Conservation (phyloP, 35 echinoderm and acorn worm genomes). For the Anneissia japonica region DNA sequence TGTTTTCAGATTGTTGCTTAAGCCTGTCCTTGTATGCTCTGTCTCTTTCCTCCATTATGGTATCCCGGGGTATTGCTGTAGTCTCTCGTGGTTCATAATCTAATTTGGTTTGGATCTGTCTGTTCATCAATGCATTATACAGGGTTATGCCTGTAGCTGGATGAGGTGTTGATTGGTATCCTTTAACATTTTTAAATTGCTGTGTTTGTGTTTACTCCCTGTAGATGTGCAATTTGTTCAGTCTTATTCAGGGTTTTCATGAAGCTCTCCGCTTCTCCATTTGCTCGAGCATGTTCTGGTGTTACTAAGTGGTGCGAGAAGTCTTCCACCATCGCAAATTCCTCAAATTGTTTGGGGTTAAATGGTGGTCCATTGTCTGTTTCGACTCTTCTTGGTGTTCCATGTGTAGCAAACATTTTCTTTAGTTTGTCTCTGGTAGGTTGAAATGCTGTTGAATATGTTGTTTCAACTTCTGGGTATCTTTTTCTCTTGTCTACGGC, state of each 20-base stretch:
- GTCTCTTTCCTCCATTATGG: conserved; percentile 11
- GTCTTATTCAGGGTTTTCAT: conserved; percentile 48
- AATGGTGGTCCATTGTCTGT: conserved; percentile 52
- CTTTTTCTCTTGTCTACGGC: conserved; percentile 40
- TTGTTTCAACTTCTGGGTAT: conserved; percentile 44
- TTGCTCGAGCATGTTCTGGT: conserved; percentile 45
- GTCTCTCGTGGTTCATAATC: conserved; percentile 1
- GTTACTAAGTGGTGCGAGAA: conserved; percentile 38
- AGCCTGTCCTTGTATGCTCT: conserved; percentile 39
- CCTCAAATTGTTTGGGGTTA: conserved; percentile 49
- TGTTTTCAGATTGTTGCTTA: conserved; percentile 39
- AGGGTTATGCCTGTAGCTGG: conserved; percentile 40
- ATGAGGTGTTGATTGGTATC: conserved; percentile 50
- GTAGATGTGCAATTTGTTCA: conserved; percentile 47
- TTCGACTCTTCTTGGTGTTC: conserved; percentile 39
- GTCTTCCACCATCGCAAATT: conserved; percentile 38
- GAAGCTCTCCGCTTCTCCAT: conserved; percentile 54
- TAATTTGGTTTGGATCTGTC: conserved; percentile 41
- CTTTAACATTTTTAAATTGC: conserved; percentile 46
- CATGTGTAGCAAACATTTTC: conserved; percentile 60
- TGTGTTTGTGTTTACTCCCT: background rate
- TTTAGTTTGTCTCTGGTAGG: conserved; percentile 20
- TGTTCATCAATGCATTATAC: conserved; percentile 48
- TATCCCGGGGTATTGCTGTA: background rate
- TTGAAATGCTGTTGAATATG: conserved; percentile 28